Conservation (phyloP, 2,797 vertebrate species). For the Salmo trutta region DNA sequence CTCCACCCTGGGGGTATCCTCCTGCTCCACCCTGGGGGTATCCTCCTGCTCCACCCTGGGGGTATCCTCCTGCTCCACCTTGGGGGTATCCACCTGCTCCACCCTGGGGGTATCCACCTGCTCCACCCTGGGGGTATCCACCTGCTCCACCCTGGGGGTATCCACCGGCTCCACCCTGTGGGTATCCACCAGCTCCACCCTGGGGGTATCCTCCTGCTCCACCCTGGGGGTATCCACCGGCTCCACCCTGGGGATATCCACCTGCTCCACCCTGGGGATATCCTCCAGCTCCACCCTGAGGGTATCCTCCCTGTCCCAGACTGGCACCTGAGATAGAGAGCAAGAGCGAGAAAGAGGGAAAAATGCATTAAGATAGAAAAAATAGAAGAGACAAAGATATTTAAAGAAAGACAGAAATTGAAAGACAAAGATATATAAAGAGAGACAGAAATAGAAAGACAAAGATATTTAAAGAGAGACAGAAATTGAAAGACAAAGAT, state of each 20-base stretch:
- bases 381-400: not conserved
- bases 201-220: not conserved
- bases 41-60: not conserved
- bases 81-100: not conserved
- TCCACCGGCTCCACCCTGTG: not conserved
- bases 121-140: no score
- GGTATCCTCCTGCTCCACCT: not conserved
- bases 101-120: not conserved
- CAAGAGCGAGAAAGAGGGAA: not conserved
- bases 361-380: not conserved
- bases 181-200: not conserved
- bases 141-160: not conserved
- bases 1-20: not conserved
- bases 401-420: not conserved
- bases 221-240: not conserved
- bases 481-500: not conserved
- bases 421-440: not conserved
- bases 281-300: not conserved
- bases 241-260: not conserved
- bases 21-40: not conserved
- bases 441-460: not conserved
- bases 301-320: conserved; percentile 3
- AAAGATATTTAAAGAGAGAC: not conserved
- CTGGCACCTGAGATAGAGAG: not conserved
- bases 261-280: not conserved